Percentiles rank a stretch among this genome's conserved stretches.
These are phyloP conservation scores for Triplophysa tibetana DNA, from an alignment of 2,113 vertebrate species.

Conservation along the genomic window DNA sequence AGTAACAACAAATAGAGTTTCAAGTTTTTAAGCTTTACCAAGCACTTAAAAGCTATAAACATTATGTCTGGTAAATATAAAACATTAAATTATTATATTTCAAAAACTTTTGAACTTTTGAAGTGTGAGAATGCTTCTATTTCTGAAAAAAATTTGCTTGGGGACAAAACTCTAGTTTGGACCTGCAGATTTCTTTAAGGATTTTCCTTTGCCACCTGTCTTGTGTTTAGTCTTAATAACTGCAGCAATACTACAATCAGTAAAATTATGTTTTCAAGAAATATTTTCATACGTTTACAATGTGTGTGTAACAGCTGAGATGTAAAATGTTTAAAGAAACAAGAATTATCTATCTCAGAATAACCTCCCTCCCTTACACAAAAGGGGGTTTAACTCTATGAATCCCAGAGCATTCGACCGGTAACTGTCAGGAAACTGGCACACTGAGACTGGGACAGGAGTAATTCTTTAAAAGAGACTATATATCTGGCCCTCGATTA, in stretches of 20 bases:
- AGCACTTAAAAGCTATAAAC: too few species aligned
- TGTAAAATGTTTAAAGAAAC: background rate
- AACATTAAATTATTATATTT: background rate
- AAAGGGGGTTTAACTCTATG: conserved; percentile 16
- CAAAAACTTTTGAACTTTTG: background rate
- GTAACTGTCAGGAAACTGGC: conserved; percentile 13
- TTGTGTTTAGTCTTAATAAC: background rate
- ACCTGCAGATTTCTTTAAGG: conserved; percentile 21
- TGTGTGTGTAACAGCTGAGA: background rate
- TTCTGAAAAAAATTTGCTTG: conserved; percentile 21
- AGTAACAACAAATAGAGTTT: too few species aligned
- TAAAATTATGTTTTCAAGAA: background rate
- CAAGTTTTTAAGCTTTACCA: too few species aligned
- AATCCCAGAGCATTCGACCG: conserved; percentile 19
- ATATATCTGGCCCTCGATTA: background rate
- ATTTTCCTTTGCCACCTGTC: conserved; percentile 22
- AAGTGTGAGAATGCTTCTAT: background rate
- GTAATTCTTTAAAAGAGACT: background rate
- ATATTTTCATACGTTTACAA: background rate
- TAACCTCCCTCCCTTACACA: conserved; percentile 8
- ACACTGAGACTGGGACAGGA: background rate
- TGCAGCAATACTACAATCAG: background rate
- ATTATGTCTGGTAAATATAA: background rate
- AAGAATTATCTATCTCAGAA: conserved; percentile 25
- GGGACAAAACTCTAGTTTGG: conserved; percentile 33